Evolutionary conservation across 2,888 invertebrate species (phyloP).

Genomic region (Oxycera nigricornis): DNA sequence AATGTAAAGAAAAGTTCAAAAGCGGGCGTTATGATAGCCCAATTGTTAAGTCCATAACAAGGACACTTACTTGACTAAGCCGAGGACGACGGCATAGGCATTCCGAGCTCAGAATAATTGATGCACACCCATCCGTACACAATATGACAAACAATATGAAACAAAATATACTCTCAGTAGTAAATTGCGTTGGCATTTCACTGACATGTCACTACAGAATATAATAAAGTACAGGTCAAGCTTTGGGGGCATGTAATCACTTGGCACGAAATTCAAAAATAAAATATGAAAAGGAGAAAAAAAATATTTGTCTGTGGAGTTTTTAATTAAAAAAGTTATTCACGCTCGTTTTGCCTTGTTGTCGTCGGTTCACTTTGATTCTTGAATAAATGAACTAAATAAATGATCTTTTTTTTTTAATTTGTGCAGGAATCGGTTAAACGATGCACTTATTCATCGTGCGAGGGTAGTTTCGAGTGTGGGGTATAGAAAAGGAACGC

Average conservation of each 20-base stretch:
- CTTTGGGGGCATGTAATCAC: not conserved
- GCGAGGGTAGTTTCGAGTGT: not conserved
- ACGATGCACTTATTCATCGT: constrained; percentile 10
- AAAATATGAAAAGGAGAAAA: not conserved
- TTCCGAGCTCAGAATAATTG: too few species aligned
- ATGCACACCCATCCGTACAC: not conserved
- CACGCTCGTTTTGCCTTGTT: constrained; percentile 36
- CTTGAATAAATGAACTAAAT: constrained; percentile 49
- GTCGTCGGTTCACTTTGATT: not conserved
- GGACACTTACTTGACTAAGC: not conserved
- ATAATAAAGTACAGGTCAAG: constrained; percentile 12
- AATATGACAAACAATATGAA: constrained; percentile 1
- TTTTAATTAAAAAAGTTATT: constrained; percentile 51
- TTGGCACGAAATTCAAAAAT: not conserved
- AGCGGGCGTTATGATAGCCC: not conserved
- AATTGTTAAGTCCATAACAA: constrained; percentile 16
- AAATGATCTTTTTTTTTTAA: constrained; percentile 43
- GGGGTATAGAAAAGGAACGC: not conserved
- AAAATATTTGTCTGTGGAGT: constrained; percentile 34
- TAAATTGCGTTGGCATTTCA: not conserved
- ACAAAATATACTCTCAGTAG: not conserved
- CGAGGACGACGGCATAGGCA: too few species aligned
- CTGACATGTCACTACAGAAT: not conserved
- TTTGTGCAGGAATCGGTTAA: constrained; percentile 38
- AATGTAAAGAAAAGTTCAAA: not conserved